Base-by-base conservation (phyloP, 1,140 invertebrate genomes). In the Caenorhabditis tropicalis region DNA sequence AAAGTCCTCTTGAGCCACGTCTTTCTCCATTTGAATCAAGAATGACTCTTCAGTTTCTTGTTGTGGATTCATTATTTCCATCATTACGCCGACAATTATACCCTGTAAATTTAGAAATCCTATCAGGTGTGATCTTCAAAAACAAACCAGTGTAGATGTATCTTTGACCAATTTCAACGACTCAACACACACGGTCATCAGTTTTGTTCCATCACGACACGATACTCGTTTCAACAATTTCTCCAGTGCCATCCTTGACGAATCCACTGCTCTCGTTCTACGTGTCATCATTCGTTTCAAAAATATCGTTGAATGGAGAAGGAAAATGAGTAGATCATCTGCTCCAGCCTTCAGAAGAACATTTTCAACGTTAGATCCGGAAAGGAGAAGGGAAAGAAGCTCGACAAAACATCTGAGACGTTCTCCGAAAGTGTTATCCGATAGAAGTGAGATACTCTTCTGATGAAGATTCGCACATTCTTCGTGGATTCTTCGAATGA, bases 1-100 rank as follows among this genome's bases (percentile, higher is more conserved):
- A 92, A 98, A 99, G 92, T 99, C 97, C 93, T 99, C 97, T 90
- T 99, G 97, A 89, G 98, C 96, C 0, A 96, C 95, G 93, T 99
- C 97, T 91, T 99, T 99, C 89, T 99, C 97, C 19, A 99, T 92
- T 0, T 95, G 96, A 51, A 99, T 93, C 92, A 96, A 96, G 92
- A 99, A 99, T 92, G 98, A 97, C 0, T 95, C 95, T 19, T 97
- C 94, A 91, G 98, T 96, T 89, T 97, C 98, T 92, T 98, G 96
- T 91, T 98, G 96, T 92, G 85, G 60, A 60, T 85, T 49, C 53
- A 85, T 58, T 0, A 80, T 79, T 48, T 85, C 83, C 74, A 85
- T 53, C 21, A 85, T 85, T 4, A 85, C 83, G 10, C 70, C 74
- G 19, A 85, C 49, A 9, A 82, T 74, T 2, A 74, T 74, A 24